A percentile compares a stretch with the other conserved stretches of the same genome.
phyloP scores from a whole-genome alignment of 2,888 invertebrate species.

The Cetonia aurata region DNA sequence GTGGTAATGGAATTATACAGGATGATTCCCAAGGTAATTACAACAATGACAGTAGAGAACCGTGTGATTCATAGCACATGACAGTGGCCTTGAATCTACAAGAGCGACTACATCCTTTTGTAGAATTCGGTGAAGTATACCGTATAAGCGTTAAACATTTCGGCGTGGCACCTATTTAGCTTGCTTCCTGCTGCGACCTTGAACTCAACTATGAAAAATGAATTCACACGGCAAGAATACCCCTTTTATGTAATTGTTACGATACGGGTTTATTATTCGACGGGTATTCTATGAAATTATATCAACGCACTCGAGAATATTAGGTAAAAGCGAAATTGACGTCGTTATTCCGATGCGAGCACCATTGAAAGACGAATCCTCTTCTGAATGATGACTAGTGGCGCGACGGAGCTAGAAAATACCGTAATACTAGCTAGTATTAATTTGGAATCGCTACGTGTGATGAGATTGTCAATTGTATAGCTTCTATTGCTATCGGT shows the following conservation, averaged over 20 bases:
- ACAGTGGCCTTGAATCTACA: constrained; percentile 15
- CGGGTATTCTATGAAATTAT: not conserved
- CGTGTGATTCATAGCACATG: constrained; percentile 21
- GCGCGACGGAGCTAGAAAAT: not conserved
- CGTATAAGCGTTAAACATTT: not conserved
- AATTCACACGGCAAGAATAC: not conserved
- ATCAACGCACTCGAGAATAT: not conserved
- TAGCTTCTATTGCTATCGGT: not conserved
- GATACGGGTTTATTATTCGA: not conserved
- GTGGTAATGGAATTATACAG: constrained; percentile 37
- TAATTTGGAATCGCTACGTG: constrained; percentile 6
- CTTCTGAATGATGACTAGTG: constrained; percentile 2
- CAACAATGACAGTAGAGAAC: constrained; percentile 17
- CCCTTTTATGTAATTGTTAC: not conserved
- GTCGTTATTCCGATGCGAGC: not conserved
- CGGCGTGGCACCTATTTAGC: not conserved
- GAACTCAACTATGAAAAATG: not conserved
- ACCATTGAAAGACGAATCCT: constrained; percentile 8
- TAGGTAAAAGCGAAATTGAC: constrained; percentile 4
- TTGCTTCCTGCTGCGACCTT: not conserved
- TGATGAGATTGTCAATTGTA: not conserved
- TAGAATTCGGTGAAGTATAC: not conserved
- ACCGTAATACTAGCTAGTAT: not conserved
- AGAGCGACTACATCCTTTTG: constrained; percentile 7
- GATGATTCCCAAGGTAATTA: constrained; percentile 41